A percentile compares a stretch with the other conserved stretches of the same genome.
Evolutionary conservation across 2,797 vertebrate genomes (phyloP).

Genomic region (Schizopygopsis pylzovi): DNA sequence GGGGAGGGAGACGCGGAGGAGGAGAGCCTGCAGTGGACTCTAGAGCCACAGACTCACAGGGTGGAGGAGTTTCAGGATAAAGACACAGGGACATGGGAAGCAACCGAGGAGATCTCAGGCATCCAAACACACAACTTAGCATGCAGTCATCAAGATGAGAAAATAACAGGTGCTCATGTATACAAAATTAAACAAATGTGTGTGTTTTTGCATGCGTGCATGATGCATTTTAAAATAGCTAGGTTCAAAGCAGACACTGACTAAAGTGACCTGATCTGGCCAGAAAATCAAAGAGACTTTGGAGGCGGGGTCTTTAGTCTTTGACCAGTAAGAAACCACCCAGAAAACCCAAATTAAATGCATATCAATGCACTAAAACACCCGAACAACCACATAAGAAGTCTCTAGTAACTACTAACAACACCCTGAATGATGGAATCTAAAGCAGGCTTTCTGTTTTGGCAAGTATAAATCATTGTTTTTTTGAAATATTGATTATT

Average conservation of each 20-base stretch:
- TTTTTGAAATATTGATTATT: not conserved
- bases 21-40: constrained; percentile 59
- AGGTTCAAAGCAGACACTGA: not conserved
- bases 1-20: constrained; percentile 65
- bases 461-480: not conserved
- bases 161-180: constrained; percentile 24
- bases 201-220: not conserved
- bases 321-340: not conserved
- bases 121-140: constrained; percentile 50
- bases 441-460: not conserved
- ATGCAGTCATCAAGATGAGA: constrained; percentile 69
- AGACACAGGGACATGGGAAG: constrained; percentile 60
- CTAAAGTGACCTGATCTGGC: not conserved
- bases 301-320: not conserved
- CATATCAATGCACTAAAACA: not conserved
- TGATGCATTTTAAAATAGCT: not conserved
- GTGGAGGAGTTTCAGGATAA: constrained; percentile 62
- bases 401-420: not conserved
- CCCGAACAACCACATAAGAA: not conserved
- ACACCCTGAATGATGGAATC: not conserved
- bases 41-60: constrained; percentile 62
- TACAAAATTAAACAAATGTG: not conserved
- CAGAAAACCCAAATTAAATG: not conserved
- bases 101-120: constrained; percentile 56
- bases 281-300: not conserved